Conservation (phyloP, 2,113 vertebrate genomes). For the Aphyosemion australe region DNA sequence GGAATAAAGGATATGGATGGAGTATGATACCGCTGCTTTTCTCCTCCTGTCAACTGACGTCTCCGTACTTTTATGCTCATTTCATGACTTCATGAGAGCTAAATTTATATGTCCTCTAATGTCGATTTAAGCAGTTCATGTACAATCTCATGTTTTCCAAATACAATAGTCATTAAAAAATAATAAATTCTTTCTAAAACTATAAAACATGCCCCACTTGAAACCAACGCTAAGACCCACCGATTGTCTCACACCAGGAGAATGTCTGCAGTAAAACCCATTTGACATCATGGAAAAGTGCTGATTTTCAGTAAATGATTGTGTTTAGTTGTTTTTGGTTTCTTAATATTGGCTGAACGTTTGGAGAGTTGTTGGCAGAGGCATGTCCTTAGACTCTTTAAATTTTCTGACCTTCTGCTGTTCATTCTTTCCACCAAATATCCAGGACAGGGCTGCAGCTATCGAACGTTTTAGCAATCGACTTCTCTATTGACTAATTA, state of each 20-base stretch:
- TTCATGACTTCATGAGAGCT: no score
- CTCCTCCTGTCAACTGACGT: constrained; percentile 18
- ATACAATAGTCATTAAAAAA: no score
- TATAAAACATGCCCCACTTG: not conserved
- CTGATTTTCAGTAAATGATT: constrained; percentile 46
- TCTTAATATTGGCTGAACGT: constrained; percentile 50
- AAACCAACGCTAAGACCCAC: not conserved
- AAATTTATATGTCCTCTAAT: no score
- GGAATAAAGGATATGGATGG: constrained; percentile 12
- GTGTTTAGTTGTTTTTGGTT: constrained; percentile 36
- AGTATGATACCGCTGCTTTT: constrained; percentile 12
- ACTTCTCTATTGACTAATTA: no score
- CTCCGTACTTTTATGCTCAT: constrained; percentile 8
- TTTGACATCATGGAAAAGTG: constrained; percentile 51
- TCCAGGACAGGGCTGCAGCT: not conserved
- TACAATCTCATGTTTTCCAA: no score
- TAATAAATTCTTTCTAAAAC: no score
- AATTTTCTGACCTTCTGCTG: constrained; percentile 30
- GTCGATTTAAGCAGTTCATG: no score
- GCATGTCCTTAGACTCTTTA: constrained; percentile 43
- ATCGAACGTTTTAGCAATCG: no score
- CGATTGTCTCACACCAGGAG: constrained; percentile 4
- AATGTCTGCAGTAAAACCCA: constrained; percentile 29
- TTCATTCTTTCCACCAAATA: constrained; percentile 1
- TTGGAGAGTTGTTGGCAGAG: constrained; percentile 36